A percentile compares a stretch with the other conserved stretches of the same genome.
These are phyloP conservation scores for Ganaspis sp. DNA, from an alignment of 1,140 invertebrate species.

Conservation along the genomic window DNA sequence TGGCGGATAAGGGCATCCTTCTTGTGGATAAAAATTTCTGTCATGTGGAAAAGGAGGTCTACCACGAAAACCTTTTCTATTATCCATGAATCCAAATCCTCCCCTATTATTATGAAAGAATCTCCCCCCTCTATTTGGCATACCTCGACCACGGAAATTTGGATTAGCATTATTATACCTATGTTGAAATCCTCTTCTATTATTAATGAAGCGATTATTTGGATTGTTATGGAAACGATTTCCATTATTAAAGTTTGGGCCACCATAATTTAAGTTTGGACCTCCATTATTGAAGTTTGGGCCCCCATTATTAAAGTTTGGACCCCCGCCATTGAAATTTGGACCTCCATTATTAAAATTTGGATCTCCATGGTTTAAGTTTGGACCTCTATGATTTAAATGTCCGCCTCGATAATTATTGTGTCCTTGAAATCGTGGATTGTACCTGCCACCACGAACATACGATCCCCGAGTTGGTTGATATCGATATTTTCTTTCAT, in stretches of 20 bases:
- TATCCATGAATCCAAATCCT: constrained; percentile 81
- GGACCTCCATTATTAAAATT: too few relatives aligned
- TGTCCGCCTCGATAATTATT: constrained; percentile 69
- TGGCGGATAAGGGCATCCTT: background rate
- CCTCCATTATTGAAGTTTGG: too few relatives aligned
- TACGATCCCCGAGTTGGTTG: constrained; percentile 78
- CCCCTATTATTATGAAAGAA: constrained; percentile 78
- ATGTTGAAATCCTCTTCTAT: constrained; percentile 53
- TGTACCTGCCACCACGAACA: constrained; percentile 85
- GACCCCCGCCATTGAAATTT: too few relatives aligned
- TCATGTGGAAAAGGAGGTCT: constrained; percentile 73
- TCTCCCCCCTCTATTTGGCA: constrained; percentile 69
- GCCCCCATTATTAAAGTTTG: too few relatives aligned
- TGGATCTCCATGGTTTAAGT: too few relatives aligned
- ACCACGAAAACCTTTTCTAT: constrained; percentile 78
- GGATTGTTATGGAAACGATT: constrained; percentile 71
- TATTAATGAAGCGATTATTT: constrained; percentile 67
- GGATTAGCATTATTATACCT: constrained; percentile 23
- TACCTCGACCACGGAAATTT: constrained; percentile 37
- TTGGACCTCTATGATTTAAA: too few relatives aligned
- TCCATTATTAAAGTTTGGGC: constrained; percentile 69
- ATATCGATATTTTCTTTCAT: constrained; percentile 78
- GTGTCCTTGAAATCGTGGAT: constrained; percentile 82
- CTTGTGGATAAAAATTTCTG: constrained; percentile 45
- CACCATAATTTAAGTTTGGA: background rate